These are phyloP conservation scores for Callopanchax toddi DNA, from an alignment of 2,113 vertebrate species.

Conservation along the genomic window DNA sequence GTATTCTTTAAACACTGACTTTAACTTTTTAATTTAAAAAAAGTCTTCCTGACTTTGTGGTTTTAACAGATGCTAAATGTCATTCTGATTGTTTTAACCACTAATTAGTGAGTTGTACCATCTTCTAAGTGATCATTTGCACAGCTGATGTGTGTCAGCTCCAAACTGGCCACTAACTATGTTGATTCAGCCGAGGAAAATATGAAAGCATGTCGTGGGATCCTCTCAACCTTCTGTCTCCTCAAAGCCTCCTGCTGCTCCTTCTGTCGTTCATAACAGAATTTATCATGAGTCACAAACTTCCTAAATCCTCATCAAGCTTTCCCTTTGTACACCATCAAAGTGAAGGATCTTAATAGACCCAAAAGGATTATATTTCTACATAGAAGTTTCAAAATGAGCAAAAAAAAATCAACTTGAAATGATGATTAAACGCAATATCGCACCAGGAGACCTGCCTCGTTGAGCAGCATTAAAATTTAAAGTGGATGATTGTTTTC, in stretches of 20 bases:
- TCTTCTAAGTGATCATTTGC: constrained; percentile 31
- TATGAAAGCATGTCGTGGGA: constrained; percentile 7
- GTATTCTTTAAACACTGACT: too few species aligned
- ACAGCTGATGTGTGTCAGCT: constrained; percentile 52
- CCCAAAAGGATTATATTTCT: too few species aligned
- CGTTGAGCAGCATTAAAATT: too few species aligned
- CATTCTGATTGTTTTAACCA: constrained; percentile 41
- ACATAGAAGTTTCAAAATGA: too few species aligned
- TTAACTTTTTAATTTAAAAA: too few species aligned
- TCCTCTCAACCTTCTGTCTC: constrained; percentile 33
- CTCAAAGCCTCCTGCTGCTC: constrained; percentile 16
- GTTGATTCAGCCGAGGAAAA: constrained; percentile 33
- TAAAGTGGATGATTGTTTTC: too few species aligned
- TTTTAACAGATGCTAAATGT: constrained; percentile 22
- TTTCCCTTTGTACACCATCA: background rate
- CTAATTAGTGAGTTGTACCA: constrained; percentile 26
- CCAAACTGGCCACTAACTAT: constrained; percentile 31
- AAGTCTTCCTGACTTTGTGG: background rate
- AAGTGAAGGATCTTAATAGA: background rate
- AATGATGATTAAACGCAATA: too few species aligned
- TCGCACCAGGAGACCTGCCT: too few species aligned
- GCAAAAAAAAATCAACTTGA: too few species aligned
- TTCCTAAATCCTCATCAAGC: background rate
- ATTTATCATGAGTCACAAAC: background rate
- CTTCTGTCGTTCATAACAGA: constrained; percentile 6